phyloP scores from a whole-genome alignment of 92 coral and sea anemone species.

The Phenganax marumi region DNA sequence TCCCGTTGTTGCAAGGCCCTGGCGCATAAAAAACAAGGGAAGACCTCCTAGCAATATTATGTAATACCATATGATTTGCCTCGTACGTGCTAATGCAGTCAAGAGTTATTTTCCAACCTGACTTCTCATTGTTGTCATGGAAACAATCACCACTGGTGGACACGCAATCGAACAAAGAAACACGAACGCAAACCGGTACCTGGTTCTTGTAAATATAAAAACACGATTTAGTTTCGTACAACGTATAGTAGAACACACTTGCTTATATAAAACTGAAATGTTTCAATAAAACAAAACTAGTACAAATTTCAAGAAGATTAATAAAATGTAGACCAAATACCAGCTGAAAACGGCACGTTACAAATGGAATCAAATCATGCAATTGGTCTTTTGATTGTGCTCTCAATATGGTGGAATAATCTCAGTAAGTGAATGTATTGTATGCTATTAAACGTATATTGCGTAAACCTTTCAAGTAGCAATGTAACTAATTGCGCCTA shows the following conservation, averaged over 20 bases:
- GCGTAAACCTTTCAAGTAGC: neutral
- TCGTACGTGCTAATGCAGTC: neutral
- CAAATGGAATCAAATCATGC: neutral
- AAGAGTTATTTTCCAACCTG: neutral
- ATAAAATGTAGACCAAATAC: constrained; percentile 3
- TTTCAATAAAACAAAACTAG: neutral
- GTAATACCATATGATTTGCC: neutral
- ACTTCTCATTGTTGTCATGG: neutral
- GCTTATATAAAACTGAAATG: neutral
- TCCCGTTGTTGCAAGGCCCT: too few species aligned
- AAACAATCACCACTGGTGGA: constrained; percentile 13
- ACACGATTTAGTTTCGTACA: neutral
- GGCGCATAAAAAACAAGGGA: too few species aligned
- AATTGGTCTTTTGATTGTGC: neutral
- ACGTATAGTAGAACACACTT: neutral
- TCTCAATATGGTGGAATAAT: neutral
- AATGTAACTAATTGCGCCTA: neutral
- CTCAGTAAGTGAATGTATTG: constrained; percentile 1
- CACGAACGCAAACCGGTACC: neutral
- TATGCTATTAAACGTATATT: neutral
- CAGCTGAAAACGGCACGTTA: neutral
- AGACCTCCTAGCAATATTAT: neutral
- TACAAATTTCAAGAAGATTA: neutral
- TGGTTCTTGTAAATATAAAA: neutral
- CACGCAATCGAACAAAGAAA: constrained; percentile 17